These are phyloP conservation scores for Phrynosoma blainvillii DNA, from an alignment of 2,113 vertebrate species.

Conservation along the genomic window DNA sequence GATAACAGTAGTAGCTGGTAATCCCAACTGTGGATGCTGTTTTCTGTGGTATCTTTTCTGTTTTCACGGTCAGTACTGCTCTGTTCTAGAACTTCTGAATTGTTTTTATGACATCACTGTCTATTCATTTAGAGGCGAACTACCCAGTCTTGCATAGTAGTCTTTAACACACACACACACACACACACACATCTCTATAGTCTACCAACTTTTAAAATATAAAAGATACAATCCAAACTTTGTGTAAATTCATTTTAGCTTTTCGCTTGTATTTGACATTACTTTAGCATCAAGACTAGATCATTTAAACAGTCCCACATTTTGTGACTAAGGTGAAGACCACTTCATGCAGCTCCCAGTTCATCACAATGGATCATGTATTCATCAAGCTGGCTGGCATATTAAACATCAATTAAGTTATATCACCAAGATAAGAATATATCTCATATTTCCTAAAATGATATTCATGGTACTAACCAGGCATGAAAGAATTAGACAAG, in stretches of 20 bases:
- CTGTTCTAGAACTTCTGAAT: constrained; percentile 9
- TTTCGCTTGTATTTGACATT: neutral
- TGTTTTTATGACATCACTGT: constrained; percentile 21
- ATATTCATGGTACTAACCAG: no score
- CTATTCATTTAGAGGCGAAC: neutral
- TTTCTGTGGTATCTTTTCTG: neutral
- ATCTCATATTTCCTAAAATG: no score
- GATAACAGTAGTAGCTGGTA: neutral
- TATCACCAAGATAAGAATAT: no score
- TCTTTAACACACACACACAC: neutral
- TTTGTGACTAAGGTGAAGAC: no score
- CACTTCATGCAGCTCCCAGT: no score
- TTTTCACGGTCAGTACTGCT: neutral
- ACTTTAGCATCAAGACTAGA: neutral
- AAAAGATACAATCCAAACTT: neutral
- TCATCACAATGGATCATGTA: no score
- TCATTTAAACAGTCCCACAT: no score
- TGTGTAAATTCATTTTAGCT: no score
- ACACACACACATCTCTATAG: neutral
- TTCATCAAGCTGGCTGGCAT: no score
- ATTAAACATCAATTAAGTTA: no score
- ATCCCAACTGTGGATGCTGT: neutral
- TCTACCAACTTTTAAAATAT: neutral
- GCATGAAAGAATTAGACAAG: no score
- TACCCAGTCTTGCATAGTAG: neutral